phyloP scores from a whole-genome alignment of 2,888 invertebrate species.

The Phorcus lineatus region DNA sequence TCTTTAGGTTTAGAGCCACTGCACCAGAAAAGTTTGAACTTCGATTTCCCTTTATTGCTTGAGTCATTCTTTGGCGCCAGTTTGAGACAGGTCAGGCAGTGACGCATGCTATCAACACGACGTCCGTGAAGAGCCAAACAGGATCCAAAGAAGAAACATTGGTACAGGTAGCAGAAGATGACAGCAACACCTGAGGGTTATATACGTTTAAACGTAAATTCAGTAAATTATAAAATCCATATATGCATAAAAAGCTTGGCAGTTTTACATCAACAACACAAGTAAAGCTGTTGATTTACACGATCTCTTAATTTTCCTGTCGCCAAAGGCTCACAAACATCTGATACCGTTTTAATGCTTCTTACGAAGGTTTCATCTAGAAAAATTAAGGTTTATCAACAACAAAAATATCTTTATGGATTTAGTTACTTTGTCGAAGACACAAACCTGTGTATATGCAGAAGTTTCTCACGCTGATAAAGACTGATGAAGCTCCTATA shows the following conservation, averaged over 20 bases:
- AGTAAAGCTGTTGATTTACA: too few relatives aligned
- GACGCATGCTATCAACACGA: conserved; percentile 44
- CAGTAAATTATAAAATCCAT: too few relatives aligned
- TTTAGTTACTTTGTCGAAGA: too few relatives aligned
- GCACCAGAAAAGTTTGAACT: conserved; percentile 67
- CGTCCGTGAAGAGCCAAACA: conserved; percentile 57
- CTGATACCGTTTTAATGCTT: too few relatives aligned
- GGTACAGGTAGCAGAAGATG: conserved; percentile 60
- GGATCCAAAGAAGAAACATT: conserved; percentile 55
- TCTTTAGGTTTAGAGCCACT: neutral
- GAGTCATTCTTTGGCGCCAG: conserved; percentile 42
- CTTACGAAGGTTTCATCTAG: too few relatives aligned
- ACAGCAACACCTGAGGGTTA: conserved; percentile 55
- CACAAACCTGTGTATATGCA: conserved; percentile 57
- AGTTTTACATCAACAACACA: too few relatives aligned
- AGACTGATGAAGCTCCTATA: conserved; percentile 33
- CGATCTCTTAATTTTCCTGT: too few relatives aligned
- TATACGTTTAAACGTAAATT: too few relatives aligned
- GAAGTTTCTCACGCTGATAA: conserved; percentile 59
- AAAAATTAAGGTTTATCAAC: too few relatives aligned
- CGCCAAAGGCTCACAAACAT: too few relatives aligned
- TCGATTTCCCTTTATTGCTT: conserved; percentile 25
- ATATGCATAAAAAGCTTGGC: too few relatives aligned
- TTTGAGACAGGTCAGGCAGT: conserved; percentile 45
- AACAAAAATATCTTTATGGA: neutral